phyloP scores from a whole-genome alignment of 2,797 vertebrate species.

The Orestias chungarensis region DNA sequence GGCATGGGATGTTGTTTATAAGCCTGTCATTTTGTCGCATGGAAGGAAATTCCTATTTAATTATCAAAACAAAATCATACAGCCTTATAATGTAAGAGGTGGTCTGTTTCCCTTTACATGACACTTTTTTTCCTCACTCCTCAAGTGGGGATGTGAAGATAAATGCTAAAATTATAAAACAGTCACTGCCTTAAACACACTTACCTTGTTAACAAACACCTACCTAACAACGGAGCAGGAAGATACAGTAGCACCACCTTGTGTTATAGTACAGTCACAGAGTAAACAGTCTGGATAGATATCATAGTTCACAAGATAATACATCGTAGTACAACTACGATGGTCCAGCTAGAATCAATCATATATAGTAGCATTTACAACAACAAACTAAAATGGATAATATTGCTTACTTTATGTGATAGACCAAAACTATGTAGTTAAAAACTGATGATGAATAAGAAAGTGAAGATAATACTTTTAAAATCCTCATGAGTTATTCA shows the following conservation, averaged over 20 bases:
- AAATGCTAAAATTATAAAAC: slow-evolving; percentile 51
- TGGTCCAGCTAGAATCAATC: neutral
- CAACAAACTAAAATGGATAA: neutral
- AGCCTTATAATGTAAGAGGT: slow-evolving; percentile 20
- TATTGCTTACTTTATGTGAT: neutral
- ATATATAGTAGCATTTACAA: neutral
- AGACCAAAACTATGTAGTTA: neutral
- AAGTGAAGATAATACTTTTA: neutral
- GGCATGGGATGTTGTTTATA: slow-evolving; percentile 50
- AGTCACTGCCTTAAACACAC: slow-evolving; percentile 53
- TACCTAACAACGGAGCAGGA: slow-evolving; percentile 36
- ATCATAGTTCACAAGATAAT: neutral
- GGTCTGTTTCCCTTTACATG: slow-evolving; percentile 15
- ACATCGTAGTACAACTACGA: neutral
- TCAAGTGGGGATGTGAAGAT: slow-evolving; percentile 46
- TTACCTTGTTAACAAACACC: slow-evolving; percentile 38
- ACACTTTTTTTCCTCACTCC: slow-evolving; percentile 39
- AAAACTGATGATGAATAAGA: neutral
- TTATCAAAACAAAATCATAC: slow-evolving; percentile 44
- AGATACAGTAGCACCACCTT: slow-evolving; percentile 80
- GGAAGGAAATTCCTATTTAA: slow-evolving; percentile 61
- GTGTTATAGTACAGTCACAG: slow-evolving; percentile 67
- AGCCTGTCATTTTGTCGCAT: slow-evolving; percentile 64
- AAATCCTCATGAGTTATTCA: neutral
- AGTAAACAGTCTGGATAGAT: slow-evolving; percentile 45